These are phyloP conservation scores for Planococcus citri DNA, from an alignment of 1,140 invertebrate genomes.

Conservation along the genomic window DNA sequence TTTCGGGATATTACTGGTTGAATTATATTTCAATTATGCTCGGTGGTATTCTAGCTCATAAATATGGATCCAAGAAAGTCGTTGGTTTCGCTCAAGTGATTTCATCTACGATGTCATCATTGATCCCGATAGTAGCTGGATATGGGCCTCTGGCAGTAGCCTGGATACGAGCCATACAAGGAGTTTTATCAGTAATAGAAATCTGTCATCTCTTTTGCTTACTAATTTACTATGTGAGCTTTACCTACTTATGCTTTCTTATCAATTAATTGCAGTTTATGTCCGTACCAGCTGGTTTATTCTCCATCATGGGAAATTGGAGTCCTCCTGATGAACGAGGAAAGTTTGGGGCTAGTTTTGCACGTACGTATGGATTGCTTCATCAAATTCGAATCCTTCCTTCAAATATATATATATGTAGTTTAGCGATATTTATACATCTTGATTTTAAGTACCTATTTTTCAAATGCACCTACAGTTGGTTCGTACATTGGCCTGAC, in stretches of 20 bases:
- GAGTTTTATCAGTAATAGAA: conserved; percentile 48
- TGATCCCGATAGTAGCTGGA: conserved; percentile 51
- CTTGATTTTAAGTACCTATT: no score
- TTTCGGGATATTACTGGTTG: conserved; percentile 63
- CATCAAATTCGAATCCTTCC: no score
- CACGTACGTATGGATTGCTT: no score
- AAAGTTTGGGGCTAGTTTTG: conserved; percentile 39
- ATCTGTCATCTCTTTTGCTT: no score
- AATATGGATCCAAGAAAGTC: conserved; percentile 55
- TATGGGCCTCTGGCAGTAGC: conserved; percentile 47
- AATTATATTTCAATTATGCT: conserved; percentile 37
- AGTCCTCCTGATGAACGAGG: conserved; percentile 64
- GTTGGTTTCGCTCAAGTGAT: conserved; percentile 55
- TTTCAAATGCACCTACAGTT: no score
- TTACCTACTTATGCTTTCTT: no score
- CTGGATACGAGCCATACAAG: conserved; percentile 51
- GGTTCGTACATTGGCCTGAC: conserved; percentile 49
- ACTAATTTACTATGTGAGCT: no score
- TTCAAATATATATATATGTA: no score
- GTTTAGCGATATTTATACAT: no score
- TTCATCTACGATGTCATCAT: conserved; percentile 51
- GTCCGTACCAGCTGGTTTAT: background rate
- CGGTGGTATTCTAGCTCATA: conserved; percentile 53
- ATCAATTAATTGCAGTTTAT: background rate
- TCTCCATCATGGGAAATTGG: conserved; percentile 41